These are phyloP conservation scores for Leptinotarsa rubiginosa DNA, from an alignment of 2,888 invertebrate species.

Conservation along the genomic window DNA sequence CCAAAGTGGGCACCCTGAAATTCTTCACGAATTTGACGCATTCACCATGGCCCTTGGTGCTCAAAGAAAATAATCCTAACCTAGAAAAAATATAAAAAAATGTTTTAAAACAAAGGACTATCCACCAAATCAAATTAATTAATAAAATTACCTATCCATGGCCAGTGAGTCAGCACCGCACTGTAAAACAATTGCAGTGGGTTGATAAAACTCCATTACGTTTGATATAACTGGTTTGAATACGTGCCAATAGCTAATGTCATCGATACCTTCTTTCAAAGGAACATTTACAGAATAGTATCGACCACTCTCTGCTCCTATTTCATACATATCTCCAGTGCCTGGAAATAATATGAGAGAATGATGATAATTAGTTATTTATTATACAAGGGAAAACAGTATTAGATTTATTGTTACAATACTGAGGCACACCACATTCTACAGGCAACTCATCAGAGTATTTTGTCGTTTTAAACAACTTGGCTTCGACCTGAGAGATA, in stretches of 20 bases:
- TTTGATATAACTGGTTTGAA: constrained; percentile 94
- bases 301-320: constrained; percentile 94
- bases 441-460: too few relatives aligned
- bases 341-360: constrained; percentile 46
- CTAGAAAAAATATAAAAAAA: constrained; percentile 57
- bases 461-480: too few relatives aligned
- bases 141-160: constrained; percentile 75
- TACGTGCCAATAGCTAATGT: constrained; percentile 88
- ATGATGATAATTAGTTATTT: background rate
- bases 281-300: constrained; percentile 99
- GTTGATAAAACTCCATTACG: constrained; percentile 97
- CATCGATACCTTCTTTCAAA: constrained; percentile 97
- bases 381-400: too few relatives aligned
- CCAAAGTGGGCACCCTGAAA: constrained; percentile 85
- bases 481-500: too few relatives aligned
- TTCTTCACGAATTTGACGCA: constrained; percentile 97
- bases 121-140: background rate
- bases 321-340: constrained; percentile 98
- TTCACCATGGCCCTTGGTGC: constrained; percentile 95
- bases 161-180: constrained; percentile 99
- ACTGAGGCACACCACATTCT: too few relatives aligned
- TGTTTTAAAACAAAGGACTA: too few relatives aligned
- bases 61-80: constrained; percentile 95
- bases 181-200: constrained; percentile 96
- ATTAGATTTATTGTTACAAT: too few relatives aligned